phyloP scores from a whole-genome alignment of 2,888 invertebrate genomes.

The Eurytoma adleriae region DNA sequence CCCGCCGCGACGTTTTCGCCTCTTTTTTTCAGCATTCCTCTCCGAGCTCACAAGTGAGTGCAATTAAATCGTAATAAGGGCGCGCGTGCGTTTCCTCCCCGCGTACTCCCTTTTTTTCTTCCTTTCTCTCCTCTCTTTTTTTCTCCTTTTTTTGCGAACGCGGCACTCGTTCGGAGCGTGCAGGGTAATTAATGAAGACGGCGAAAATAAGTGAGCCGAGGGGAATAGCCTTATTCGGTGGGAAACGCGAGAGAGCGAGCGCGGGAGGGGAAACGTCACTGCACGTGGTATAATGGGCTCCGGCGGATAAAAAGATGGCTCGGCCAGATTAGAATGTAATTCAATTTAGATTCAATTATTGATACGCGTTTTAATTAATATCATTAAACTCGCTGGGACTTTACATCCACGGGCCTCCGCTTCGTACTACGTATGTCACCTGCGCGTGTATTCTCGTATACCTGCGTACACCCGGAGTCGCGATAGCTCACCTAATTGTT shows the following conservation, averaged over 20 bases:
- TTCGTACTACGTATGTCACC: not conserved
- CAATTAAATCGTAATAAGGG: conserved; percentile 54
- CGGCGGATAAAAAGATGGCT: conserved; percentile 62
- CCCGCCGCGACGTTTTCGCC: not conserved
- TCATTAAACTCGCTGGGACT: conserved; percentile 58
- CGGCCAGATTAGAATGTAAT: conserved; percentile 63
- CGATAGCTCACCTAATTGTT: not conserved
- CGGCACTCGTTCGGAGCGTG: conserved; percentile 11
- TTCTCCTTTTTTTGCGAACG: not conserved
- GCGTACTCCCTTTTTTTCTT: not conserved
- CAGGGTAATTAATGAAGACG: conserved; percentile 54
- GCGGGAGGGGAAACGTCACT: conserved; percentile 17
- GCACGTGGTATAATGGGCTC: conserved; percentile 41
- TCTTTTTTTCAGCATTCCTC: not conserved
- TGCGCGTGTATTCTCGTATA: not conserved
- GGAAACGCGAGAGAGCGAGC: conserved; percentile 17
- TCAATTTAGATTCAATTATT: conserved; percentile 66
- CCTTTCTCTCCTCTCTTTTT: conserved; percentile 3
- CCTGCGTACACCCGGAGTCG: not conserved
- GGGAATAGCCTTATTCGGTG: conserved; percentile 37
- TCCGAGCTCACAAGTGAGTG: conserved; percentile 38
- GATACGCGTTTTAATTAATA: conserved; percentile 64
- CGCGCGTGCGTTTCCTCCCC: not conserved
- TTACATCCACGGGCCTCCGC: conserved; percentile 8
- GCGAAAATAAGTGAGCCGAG: conserved; percentile 47